A percentile compares a stretch with the other conserved stretches of the same genome.
phyloP scores from a whole-genome alignment of 2,113 vertebrate species.

The Protobothrops flavoviridis region DNA sequence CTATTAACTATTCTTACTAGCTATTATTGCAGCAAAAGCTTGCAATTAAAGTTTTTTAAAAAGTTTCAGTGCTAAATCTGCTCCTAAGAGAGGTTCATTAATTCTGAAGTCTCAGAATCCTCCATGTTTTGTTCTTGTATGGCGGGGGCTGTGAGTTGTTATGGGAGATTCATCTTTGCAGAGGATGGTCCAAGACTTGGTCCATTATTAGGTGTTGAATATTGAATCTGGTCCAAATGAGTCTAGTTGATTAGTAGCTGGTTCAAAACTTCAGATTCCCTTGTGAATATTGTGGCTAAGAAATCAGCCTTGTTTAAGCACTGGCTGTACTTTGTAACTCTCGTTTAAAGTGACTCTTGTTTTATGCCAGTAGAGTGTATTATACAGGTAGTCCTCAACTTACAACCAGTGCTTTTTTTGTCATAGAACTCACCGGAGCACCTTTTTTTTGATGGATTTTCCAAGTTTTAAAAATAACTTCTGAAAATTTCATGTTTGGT shows the following conservation, averaged over 20 bases:
- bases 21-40: background rate
- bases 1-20: background rate
- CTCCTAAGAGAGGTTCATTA: background rate
- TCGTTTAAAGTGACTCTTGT: background rate
- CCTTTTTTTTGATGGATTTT: too few species aligned
- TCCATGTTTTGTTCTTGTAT: background rate
- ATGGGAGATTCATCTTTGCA: background rate
- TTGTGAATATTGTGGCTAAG: background rate
- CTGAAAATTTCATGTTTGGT: too few species aligned
- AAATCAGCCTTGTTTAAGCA: background rate
- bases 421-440: too few species aligned
- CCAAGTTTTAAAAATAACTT: too few species aligned
- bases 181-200: background rate
- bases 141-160: background rate
- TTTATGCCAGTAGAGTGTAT: background rate
- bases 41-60: background rate
- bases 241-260: background rate
- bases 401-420: background rate
- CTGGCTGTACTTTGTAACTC: background rate
- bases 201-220: background rate
- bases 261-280: background rate
- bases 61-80: background rate
- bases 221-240: background rate
- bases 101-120: background rate
- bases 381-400: background rate